Evolutionary conservation across 1,140 invertebrate genomes (phyloP), one percentile per base, ranked within the genome.

Genomic region (Penaeus vannamei): DNA sequence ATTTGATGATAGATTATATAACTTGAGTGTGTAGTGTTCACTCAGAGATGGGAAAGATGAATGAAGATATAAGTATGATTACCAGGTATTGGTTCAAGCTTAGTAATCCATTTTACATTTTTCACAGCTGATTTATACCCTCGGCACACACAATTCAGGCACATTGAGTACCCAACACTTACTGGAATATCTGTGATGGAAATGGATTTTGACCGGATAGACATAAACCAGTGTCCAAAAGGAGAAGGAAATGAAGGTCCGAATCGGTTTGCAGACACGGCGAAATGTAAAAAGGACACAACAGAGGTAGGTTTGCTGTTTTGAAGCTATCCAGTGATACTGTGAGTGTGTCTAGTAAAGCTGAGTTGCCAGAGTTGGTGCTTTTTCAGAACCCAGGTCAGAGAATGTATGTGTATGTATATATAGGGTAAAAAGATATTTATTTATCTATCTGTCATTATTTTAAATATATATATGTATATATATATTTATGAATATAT

Each of bases 131-230:
- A 99, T 93, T 98, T 98, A 85, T 98, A 97, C 94, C 98, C 98
- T 12, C 94, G 98, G 72, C 98, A 99, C 93, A 98, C 98, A 19
- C 95, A 96, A 91, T 99, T 97, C 93, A 95, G 97, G 92, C 98
- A 99, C 93, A 96, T 99, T 92, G 97, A 99, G 94, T 98, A 98
- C 93, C 97, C 98, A 59, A 98, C 96, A 96, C 98, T 94, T 92
- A 98, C 98, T 2, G 98, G 97, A 42, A 96, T 97, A 79, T 95
- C 97, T 0, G 97, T 99, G 0, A 95, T 99, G 93, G 98, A 99
- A 95, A 97, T 99, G 95, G 98, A 99, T 93, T 98, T 98, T 94
- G 98, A 99, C 90, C 95, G 98, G 92, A 97, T 99, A 93, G 98
- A 99, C 93, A 98, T 99, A 93, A 99, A 99, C 94, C 98, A 99